phyloP scores from a whole-genome alignment of 2,113 vertebrate genomes.

The Phylloscopus whistleri region DNA sequence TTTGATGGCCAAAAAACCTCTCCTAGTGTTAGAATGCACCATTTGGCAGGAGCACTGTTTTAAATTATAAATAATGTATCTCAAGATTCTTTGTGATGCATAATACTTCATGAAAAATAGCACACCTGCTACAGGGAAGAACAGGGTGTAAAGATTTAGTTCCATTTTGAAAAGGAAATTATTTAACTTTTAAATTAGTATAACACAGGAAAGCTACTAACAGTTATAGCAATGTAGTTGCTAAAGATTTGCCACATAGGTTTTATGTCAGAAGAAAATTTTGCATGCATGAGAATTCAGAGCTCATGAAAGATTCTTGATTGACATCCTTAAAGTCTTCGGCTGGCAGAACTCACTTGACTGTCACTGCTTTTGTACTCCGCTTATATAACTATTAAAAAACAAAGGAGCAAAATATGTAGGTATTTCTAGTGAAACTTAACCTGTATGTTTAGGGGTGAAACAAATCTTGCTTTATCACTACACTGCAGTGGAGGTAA shows the following conservation, averaged over 20 bases:
- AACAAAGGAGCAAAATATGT: neutral
- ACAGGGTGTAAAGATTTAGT: neutral
- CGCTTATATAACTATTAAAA: neutral
- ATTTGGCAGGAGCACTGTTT: neutral
- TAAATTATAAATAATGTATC: neutral
- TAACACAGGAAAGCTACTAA: neutral
- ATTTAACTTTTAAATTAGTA: neutral
- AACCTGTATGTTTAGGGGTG: neutral
- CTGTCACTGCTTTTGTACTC: neutral
- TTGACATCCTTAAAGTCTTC: neutral
- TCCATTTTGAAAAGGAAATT: neutral
- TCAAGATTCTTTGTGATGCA: neutral
- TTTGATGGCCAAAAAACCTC: neutral
- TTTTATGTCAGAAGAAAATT: neutral
- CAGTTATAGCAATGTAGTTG: neutral
- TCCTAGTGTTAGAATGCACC: neutral
- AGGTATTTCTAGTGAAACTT: neutral
- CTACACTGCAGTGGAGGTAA: too few species aligned
- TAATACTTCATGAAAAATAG: neutral
- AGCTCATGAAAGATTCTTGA: neutral
- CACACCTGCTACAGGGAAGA: neutral
- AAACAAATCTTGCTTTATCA: neutral
- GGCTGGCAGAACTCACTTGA: neutral
- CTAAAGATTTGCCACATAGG: neutral
- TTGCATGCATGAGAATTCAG: neutral